phyloP scores from a whole-genome alignment of 2,797 vertebrate species.

The Falco concolor region DNA sequence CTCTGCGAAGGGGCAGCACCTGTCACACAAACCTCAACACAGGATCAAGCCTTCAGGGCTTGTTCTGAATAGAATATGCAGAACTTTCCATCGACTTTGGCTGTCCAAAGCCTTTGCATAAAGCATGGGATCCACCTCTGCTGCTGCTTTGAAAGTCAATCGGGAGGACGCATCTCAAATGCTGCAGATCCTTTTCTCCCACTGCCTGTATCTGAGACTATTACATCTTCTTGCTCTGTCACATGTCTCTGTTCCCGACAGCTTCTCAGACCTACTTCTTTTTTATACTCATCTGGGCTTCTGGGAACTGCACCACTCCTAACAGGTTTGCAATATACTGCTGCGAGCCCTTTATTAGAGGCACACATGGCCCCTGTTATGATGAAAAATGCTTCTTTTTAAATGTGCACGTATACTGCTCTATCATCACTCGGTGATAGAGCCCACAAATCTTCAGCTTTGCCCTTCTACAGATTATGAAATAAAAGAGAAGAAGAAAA shows the following conservation, averaged over 20 bases:
- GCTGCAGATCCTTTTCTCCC: background rate
- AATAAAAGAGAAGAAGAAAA: background rate
- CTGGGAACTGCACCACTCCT: conserved; percentile 35
- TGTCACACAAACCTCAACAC: background rate
- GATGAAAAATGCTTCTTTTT: conserved; percentile 61
- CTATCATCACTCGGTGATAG: conserved; percentile 56
- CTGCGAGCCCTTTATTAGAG: conserved; percentile 32
- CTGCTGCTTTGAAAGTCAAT: background rate
- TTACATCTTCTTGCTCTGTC: background rate
- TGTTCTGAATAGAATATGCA: background rate
- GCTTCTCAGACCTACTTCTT: background rate
- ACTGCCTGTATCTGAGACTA: background rate
- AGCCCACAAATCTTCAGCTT: conserved; percentile 54
- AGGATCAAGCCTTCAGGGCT: background rate
- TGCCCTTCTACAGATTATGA: conserved; percentile 50
- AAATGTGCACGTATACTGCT: conserved; percentile 34
- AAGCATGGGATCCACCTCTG: background rate
- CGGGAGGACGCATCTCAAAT: background rate
- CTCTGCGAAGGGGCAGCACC: fast-evolving
- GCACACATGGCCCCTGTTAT: conserved; percentile 59
- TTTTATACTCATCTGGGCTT: conserved; percentile 20
- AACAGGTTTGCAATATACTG: conserved; percentile 49
- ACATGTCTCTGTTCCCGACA: conserved; percentile 40
- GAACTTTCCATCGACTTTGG: background rate
- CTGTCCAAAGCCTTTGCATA: background rate